phyloP scores from a whole-genome alignment of 2,797 vertebrate species.

The Phoxinus dragarum region DNA sequence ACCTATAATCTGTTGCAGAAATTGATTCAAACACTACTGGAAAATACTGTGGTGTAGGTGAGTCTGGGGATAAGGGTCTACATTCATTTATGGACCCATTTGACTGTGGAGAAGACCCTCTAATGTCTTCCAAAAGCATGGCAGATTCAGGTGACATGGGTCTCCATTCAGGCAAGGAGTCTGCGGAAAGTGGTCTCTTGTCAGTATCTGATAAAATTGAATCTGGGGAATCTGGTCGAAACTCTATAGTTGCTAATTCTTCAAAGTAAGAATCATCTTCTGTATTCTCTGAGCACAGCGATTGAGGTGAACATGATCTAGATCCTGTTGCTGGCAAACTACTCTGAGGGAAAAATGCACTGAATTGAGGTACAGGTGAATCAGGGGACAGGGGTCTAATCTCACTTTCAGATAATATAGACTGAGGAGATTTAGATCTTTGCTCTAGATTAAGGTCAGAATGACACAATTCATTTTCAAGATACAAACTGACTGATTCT shows the following conservation, averaged over 20 bases:
- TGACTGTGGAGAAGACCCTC: conserved; percentile 72
- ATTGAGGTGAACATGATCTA: conserved; percentile 69
- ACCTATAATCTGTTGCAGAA: conserved; percentile 19
- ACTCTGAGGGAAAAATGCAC: conserved; percentile 21
- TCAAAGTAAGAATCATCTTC: conserved; percentile 60
- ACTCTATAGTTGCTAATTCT: conserved; percentile 24
- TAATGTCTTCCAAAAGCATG: conserved; percentile 51
- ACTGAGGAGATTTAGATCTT: conserved; percentile 48
- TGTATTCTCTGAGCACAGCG: conserved; percentile 62
- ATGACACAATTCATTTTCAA: conserved; percentile 58
- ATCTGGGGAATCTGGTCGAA: conserved; percentile 59
- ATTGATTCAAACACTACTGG: conserved; percentile 31
- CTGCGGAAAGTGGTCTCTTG: conserved; percentile 41
- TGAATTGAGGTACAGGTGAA: conserved; percentile 41
- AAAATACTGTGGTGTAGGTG: conserved; percentile 34
- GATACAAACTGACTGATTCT: conserved; percentile 61
- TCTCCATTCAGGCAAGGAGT: conserved; percentile 32
- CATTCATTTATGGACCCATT: conserved; percentile 61
- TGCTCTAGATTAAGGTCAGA: conserved; percentile 41
- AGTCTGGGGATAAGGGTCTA: conserved; percentile 68
- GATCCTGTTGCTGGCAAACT: conserved; percentile 44
- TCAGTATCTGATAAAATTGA: conserved; percentile 49
- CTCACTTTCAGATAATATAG: neutral
- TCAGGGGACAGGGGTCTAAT: conserved; percentile 55
- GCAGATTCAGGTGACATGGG: conserved; percentile 57